These are phyloP conservation scores for Plagodis pulveraria DNA, from an alignment of 2,888 invertebrate genomes.

Conservation along the genomic window DNA sequence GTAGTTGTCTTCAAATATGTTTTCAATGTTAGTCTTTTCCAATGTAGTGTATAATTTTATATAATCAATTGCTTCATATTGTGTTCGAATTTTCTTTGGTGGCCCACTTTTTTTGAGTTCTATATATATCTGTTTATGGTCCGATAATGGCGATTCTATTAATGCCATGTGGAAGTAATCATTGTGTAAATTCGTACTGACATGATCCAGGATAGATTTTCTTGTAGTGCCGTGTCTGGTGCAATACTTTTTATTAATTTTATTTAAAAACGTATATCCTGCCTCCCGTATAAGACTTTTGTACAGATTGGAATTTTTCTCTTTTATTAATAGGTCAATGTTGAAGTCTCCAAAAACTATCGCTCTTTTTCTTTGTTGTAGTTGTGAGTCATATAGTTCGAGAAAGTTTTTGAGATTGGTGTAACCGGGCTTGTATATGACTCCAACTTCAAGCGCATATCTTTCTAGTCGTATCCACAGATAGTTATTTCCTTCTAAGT, in stretches of 20 bases:
- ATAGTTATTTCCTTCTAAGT: slow-evolving; percentile 37
- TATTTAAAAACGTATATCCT: slow-evolving; percentile 25
- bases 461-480: slow-evolving; percentile 36
- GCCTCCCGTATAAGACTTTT: slow-evolving; percentile 15
- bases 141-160: no score
- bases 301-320: slow-evolving; percentile 13
- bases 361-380: slow-evolving; percentile 25
- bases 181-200: no score
- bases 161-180: no score
- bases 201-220: slow-evolving; percentile 39
- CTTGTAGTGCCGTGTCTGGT: slow-evolving; percentile 31
- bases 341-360: no score
- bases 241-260: slow-evolving; percentile 29
- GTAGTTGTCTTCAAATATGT: no score
- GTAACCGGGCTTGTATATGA: slow-evolving; percentile 26
- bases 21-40: no score
- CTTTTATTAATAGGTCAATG: slow-evolving; percentile 15
- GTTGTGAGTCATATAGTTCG: slow-evolving; percentile 21
- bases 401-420: slow-evolving; percentile 29
- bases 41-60: no score
- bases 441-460: slow-evolving; percentile 18
- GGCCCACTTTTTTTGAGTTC: no score
- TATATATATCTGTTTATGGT: no score
- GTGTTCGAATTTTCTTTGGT: no score
- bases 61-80: no score